Evolutionary conservation across 2,113 vertebrate species (phyloP).

Genomic region (Peromyscus polionotus): DNA sequence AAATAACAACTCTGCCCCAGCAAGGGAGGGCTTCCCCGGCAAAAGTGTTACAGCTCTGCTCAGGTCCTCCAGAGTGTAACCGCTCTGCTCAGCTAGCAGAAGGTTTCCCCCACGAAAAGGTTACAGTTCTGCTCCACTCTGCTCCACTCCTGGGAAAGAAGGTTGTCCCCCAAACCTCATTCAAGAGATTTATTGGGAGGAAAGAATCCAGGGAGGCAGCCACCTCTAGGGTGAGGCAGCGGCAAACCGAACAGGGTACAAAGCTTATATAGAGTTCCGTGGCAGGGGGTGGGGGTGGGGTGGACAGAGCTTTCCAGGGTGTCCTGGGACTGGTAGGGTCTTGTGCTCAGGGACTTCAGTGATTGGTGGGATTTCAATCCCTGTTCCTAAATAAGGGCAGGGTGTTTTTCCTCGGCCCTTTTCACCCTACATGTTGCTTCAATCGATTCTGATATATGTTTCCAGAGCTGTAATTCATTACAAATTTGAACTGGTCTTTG

Average conservation of each 20-base stretch:
- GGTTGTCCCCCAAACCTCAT: background rate
- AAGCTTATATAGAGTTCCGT: too few relatives aligned
- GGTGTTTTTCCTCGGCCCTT: too few relatives aligned
- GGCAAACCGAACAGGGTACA: too few relatives aligned
- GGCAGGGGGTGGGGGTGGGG: too few relatives aligned
- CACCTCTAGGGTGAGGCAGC: too few relatives aligned
- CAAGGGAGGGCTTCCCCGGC: background rate
- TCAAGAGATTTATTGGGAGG: background rate
- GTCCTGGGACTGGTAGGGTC: too few relatives aligned
- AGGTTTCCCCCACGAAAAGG: background rate
- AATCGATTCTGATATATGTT: slow-evolving; percentile 19
- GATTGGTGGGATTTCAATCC: too few relatives aligned
- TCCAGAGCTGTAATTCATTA: slow-evolving; percentile 16
- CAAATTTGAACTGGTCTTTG: slow-evolving; percentile 60
- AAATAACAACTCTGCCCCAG: too few relatives aligned
- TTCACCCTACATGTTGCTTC: background rate
- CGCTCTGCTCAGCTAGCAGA: background rate
- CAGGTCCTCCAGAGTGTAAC: too few relatives aligned
- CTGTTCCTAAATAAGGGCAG: too few relatives aligned
- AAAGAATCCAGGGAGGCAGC: background rate
- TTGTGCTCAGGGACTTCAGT: too few relatives aligned
- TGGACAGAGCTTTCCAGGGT: too few relatives aligned
- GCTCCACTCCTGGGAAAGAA: background rate
- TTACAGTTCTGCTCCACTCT: background rate
- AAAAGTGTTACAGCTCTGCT: background rate